Conservation (phyloP, 2,113 vertebrate genomes). For the Nymphicus hollandicus region DNA sequence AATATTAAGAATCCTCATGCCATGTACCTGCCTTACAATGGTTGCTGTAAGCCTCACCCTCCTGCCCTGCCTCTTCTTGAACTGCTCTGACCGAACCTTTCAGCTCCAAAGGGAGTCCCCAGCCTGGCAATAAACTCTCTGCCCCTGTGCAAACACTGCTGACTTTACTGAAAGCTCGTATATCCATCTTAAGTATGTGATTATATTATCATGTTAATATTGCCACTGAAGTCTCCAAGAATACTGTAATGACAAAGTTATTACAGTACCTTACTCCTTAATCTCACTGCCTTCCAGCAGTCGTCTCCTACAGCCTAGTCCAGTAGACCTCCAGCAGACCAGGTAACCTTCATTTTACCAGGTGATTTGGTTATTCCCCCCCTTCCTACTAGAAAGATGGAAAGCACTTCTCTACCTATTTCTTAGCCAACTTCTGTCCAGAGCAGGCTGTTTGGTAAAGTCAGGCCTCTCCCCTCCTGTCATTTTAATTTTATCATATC, state of each 20-base stretch:
- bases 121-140: not conserved
- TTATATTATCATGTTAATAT: not conserved
- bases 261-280: not conserved
- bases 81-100: not conserved
- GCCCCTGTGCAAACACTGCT: not conserved
- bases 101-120: not conserved
- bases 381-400: not conserved
- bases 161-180: not conserved
- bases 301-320: not conserved
- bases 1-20: not conserved
- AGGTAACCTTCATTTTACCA: no score
- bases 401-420: not conserved
- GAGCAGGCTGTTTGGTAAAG: not conserved
- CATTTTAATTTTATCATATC: not conserved
- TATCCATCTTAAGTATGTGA: not conserved
- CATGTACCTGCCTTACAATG: fast-evolving
- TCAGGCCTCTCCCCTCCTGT: not conserved
- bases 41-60: not conserved
- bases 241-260: not conserved
- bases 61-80: not conserved
- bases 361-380: not conserved
- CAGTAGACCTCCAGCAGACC: not conserved
- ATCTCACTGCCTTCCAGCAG: not conserved
- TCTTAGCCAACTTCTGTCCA: not conserved
- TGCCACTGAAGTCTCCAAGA: not conserved